Conservation (phyloP, 2,888 invertebrate genomes). For the Gari tellinella region DNA sequence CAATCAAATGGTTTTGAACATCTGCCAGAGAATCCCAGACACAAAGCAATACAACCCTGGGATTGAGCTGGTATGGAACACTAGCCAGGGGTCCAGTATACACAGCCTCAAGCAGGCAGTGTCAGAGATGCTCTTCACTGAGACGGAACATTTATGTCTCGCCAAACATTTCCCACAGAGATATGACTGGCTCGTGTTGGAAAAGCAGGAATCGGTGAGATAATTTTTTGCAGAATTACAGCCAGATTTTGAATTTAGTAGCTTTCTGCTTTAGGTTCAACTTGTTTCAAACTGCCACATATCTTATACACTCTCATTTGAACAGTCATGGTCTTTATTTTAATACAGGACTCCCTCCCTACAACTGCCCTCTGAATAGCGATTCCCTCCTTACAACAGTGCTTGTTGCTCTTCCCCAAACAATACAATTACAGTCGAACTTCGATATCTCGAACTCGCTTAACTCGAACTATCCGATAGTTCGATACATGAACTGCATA, state of each 20-base stretch:
- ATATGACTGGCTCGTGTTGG: conserved; percentile 77
- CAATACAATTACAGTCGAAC: too few relatives aligned
- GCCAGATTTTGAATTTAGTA: too few relatives aligned
- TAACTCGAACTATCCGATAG: too few relatives aligned
- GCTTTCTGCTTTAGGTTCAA: too few relatives aligned
- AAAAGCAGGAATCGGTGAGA: conserved; percentile 13
- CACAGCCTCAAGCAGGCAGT: conserved; percentile 69
- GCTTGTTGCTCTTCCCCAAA: too few relatives aligned
- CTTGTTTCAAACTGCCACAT: not conserved
- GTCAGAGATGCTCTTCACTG: conserved; percentile 61
- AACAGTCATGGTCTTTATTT: not conserved
- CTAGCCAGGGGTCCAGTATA: conserved; percentile 67
- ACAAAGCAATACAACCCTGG: conserved; percentile 66
- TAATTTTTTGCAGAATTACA: too few relatives aligned
- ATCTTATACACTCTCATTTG: not conserved
- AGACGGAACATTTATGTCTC: conserved; percentile 70
- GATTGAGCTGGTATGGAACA: conserved; percentile 80
- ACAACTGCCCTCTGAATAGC: too few relatives aligned
- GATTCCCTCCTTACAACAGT: too few relatives aligned
- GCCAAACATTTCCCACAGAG: conserved; percentile 79
- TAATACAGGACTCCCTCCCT: too few relatives aligned
- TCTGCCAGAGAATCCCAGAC: conserved; percentile 72
- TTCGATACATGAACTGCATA: too few relatives aligned
- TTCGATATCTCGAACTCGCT: too few relatives aligned
- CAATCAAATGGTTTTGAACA: conserved; percentile 73